Evolutionary conservation across 2,888 invertebrate species (phyloP), one percentile per base, ranked within the genome.

Genomic region (Aphrophora alni): DNA sequence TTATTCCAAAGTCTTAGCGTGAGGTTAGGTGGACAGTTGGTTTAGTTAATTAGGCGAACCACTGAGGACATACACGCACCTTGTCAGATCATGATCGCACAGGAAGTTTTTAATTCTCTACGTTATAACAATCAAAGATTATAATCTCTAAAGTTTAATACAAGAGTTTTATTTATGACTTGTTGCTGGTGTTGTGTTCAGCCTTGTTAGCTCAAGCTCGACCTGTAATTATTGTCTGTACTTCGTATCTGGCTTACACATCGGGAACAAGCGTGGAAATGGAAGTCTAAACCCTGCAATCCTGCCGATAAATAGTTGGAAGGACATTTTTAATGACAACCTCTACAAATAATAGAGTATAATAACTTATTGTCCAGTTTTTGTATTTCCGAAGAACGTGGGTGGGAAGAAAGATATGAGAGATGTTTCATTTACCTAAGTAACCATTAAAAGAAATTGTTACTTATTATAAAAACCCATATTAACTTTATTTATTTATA

Each of bases 161-260:
- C 78, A 28, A 21, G 24, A 28, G 33, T 79, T 79, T 79, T 79
- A 79, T 79, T 79, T 79, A 79, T 79, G 78, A 74, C 78, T 79
- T 79, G 78, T 79, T 79, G 78, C 68, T 74, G 59, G 74, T n/a
- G n/a, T n/a, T n/a, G n/a, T n/a, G n/a, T n/a, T n/a, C n/a, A n/a
- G n/a, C 10, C 78, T 79, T 79, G 80, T 80, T 80, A 77, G 77
- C 73, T 77, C 70, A 25, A 12, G 12, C 74, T 73, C n/a, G 24
- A 4, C 26, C 77, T 70, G n/a, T 68, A 24, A 27, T 38, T 74
- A 38, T 38, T 38, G 25, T 74, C n/a, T 38, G 24, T 38, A 7
- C 3, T 2, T 21, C 12, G 26, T 26, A 75, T 51, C 59, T n/a
- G n/a, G 5, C 25, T 44, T 27, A 75, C 38, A 75, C n/a, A 51